phyloP scores from a whole-genome alignment of 2,113 vertebrate genomes.

The Prolemur simus region DNA sequence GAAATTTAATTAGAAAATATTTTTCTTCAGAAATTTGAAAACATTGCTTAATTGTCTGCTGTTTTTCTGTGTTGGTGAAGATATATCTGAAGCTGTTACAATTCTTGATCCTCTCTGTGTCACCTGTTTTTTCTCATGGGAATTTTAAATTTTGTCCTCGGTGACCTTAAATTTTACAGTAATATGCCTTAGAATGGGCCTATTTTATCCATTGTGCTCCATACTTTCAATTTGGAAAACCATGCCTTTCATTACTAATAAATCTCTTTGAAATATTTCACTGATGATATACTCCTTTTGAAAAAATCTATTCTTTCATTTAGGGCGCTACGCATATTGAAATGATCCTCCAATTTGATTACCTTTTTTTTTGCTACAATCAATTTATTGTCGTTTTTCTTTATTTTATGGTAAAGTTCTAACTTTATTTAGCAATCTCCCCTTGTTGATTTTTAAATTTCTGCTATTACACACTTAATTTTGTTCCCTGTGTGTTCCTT shows the following conservation, averaged over 20 bases:
- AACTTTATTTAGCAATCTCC: not conserved
- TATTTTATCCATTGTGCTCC: not conserved
- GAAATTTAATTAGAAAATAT: not conserved
- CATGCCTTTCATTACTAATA: not conserved
- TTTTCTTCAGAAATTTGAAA: conserved; percentile 14
- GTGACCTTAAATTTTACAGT: not conserved
- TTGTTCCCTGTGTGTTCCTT: not conserved
- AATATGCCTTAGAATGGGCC: not conserved
- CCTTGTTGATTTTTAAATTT: not conserved
- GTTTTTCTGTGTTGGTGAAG: not conserved
- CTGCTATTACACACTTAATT: not conserved
- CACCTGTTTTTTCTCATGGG: not conserved
- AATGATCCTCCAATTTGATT: not conserved
- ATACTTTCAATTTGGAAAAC: not conserved
- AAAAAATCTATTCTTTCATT: not conserved
- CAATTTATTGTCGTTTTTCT: not conserved
- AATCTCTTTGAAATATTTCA: not conserved
- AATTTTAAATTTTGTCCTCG: not conserved
- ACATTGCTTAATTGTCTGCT: not conserved
- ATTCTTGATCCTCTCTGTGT: not conserved
- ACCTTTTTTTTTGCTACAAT: not conserved
- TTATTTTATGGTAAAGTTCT: not conserved
- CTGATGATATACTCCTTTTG: not conserved
- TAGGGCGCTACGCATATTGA: not conserved
- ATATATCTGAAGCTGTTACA: not conserved